A percentile compares a stretch with the other conserved stretches of the same genome.
phyloP scores from a whole-genome alignment of 2,797 vertebrate genomes.

The Acrossocheilus wenchowensis region DNA sequence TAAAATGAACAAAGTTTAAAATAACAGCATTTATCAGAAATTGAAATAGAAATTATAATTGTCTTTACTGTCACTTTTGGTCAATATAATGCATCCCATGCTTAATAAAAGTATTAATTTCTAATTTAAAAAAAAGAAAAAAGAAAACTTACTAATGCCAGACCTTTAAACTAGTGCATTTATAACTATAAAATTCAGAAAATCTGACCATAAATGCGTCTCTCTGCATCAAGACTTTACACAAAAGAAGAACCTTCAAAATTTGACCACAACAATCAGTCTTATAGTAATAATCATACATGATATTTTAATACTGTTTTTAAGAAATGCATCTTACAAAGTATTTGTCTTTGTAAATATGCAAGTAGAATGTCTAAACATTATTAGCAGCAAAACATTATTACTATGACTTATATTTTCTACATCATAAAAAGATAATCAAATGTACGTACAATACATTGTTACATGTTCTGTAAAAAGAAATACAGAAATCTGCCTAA shows the following conservation, averaged over 20 bases:
- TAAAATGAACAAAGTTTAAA: not conserved
- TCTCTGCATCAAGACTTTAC: not conserved
- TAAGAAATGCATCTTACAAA: not conserved
- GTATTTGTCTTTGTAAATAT: not conserved
- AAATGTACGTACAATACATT: not conserved
- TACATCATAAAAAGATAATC: not conserved
- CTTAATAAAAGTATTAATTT: not conserved
- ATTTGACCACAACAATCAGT: not conserved
- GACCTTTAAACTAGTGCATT: not conserved
- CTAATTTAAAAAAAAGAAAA: too few species aligned
- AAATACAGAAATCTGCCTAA: not conserved
- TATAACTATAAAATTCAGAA: too few species aligned
- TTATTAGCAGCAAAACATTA: not conserved
- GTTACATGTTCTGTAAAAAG: not conserved
- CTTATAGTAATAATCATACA: not conserved
- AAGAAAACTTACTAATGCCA: not conserved
- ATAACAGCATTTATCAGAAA: not conserved
- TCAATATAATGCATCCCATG: not conserved
- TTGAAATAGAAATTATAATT: not conserved
- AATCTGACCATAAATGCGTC: not conserved
- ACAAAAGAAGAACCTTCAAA: not conserved
- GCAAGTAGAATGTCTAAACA: not conserved
- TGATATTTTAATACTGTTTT: slow-evolving; percentile 1
- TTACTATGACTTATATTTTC: not conserved
- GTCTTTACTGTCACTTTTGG: not conserved